phyloP scores from a whole-genome alignment of 2,888 invertebrate species.

The Rhamphomyia laevipes region DNA sequence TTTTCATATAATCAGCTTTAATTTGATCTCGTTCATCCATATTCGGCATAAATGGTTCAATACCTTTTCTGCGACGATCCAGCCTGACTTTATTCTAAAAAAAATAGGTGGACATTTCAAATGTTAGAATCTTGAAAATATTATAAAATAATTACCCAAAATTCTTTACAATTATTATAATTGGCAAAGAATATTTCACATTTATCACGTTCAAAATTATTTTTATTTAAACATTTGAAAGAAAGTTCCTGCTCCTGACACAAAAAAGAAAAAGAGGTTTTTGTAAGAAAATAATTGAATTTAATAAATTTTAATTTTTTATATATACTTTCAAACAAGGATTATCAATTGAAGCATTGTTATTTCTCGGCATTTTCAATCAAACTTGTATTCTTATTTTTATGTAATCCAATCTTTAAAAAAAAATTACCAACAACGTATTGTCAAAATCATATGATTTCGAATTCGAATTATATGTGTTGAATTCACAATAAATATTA shows the following conservation, averaged over 20 bases:
- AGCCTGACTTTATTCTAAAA: conserved; percentile 46
- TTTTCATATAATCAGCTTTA: conserved; percentile 47
- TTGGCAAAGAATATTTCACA: conserved; percentile 61
- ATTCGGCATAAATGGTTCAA: conserved; percentile 55
- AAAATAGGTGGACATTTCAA: neutral
- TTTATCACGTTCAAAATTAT: conserved; percentile 51
- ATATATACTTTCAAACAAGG: conserved; percentile 30
- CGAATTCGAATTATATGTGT: too few species aligned
- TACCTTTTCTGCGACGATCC: conserved; percentile 50
- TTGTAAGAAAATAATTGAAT: neutral
- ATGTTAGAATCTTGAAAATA: too few species aligned
- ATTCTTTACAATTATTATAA: conserved; percentile 65
- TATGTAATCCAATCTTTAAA: neutral
- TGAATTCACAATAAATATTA: too few species aligned
- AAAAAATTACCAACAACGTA: neutral
- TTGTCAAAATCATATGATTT: too few species aligned
- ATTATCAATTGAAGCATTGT: conserved; percentile 31
- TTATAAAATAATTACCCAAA: conserved; percentile 53
- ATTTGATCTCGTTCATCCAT: conserved; percentile 56
- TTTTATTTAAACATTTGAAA: conserved; percentile 56
- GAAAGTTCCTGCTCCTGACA: conserved; percentile 61
- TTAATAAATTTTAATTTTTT: conserved; percentile 3
- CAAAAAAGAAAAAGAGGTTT: neutral
- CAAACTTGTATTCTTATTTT: neutral
- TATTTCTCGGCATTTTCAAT: conserved; percentile 28